Evolutionary conservation across 2,113 vertebrate genomes (phyloP).

Genomic region (Puffinus mauretanicus): DNA sequence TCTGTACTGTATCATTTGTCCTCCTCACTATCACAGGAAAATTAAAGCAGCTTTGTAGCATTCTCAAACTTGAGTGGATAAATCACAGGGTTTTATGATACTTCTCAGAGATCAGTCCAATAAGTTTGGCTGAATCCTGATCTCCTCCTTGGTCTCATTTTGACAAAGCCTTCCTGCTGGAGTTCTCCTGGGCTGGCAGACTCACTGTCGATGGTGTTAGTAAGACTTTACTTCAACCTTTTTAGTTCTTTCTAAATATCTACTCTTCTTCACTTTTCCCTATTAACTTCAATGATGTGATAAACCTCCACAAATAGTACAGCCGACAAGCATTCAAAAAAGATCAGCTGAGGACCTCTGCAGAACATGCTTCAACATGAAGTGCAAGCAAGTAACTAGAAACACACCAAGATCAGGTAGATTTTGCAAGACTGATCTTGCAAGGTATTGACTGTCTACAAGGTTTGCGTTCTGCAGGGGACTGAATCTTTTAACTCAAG

Average conservation of each 20-base stretch:
- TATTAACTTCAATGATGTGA: background rate
- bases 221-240: background rate
- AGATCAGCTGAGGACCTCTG: background rate
- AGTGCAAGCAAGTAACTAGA: background rate
- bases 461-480: background rate
- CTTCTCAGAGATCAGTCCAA: background rate
- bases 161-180: background rate
- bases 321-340: background rate
- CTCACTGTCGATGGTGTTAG: background rate
- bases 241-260: background rate
- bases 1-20: background rate
- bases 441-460: background rate
- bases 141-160: background rate
- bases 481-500: background rate
- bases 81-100: background rate
- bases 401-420: background rate
- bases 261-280: background rate
- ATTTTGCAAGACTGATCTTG: background rate
- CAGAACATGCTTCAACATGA: background rate
- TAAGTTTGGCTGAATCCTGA: background rate
- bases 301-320: background rate
- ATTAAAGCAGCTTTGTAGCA: background rate
- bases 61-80: background rate
- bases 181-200: background rate
- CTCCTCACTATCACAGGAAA: background rate